Conservation (phyloP, 1,140 invertebrate species). For the Caenorhabditis latens region DNA sequence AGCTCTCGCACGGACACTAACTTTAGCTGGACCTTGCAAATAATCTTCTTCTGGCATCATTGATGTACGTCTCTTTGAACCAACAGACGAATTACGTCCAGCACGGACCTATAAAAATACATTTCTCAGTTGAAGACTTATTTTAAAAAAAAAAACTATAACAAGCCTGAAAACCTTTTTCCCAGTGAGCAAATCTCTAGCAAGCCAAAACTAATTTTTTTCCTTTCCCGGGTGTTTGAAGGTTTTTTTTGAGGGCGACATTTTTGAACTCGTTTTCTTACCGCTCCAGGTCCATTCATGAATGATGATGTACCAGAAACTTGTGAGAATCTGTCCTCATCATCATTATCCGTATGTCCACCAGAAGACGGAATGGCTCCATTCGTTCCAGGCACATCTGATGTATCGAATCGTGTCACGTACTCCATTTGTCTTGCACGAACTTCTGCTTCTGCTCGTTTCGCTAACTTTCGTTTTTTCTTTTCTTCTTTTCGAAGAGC, state of each 20-base stretch:
- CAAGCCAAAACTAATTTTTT: too few species aligned
- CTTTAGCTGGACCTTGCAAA: conserved; percentile 81
- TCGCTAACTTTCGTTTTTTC: not conserved
- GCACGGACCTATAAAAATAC: conserved; percentile 1
- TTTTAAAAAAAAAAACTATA: not conserved
- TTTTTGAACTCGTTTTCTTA: not conserved
- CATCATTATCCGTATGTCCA: conserved; percentile 22
- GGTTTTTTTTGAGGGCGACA: too few species aligned
- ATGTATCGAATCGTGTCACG: not conserved
- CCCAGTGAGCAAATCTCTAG: too few species aligned
- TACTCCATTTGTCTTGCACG: conserved; percentile 2
- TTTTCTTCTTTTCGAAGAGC: not conserved
- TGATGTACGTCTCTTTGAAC: conserved; percentile 6
- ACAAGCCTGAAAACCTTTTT: too few species aligned
- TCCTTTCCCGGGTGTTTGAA: too few species aligned
- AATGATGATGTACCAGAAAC: conserved; percentile 6
- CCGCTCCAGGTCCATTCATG: conserved; percentile 7
- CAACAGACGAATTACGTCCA: conserved; percentile 6
- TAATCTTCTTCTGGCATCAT: conserved; percentile 80
- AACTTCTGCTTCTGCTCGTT: not conserved
- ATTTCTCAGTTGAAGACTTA: not conserved
- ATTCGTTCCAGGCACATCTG: not conserved
- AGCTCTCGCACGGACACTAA: conserved; percentile 91
- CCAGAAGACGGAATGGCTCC: not conserved
- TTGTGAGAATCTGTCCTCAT: not conserved